A percentile compares a stretch with the other conserved stretches of the same genome.
Conservation (phyloP, 2,888 invertebrate genomes). For the Calliphora vomitoria region DNA sequence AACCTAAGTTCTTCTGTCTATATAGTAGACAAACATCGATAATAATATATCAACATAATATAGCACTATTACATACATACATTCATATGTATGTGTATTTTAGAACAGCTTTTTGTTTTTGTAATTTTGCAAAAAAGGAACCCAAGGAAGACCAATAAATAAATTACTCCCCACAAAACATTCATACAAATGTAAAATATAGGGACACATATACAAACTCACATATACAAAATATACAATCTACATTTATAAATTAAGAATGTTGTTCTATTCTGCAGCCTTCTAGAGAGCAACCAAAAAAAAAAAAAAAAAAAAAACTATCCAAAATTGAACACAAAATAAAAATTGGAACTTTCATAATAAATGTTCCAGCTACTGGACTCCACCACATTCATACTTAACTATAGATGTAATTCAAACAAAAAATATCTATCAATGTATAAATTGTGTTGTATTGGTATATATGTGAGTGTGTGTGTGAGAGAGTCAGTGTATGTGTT, state of each 20-base stretch:
- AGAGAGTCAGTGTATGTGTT: constrained; percentile 16
- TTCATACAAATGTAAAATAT: constrained; percentile 3
- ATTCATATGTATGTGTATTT: not conserved
- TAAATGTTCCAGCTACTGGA: constrained; percentile 53
- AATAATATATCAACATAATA: constrained; percentile 34
- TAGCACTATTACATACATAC: not conserved
- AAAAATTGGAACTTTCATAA: constrained; percentile 68
- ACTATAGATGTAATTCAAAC: constrained; percentile 15
- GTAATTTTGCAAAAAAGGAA: constrained; percentile 27
- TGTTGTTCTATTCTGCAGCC: constrained; percentile 42
- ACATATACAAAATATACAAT: not conserved
- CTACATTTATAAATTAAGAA: constrained; percentile 63
- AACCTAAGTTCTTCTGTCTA: not conserved
- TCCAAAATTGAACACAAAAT: constrained; percentile 27
- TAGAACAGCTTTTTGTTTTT: constrained; percentile 17
- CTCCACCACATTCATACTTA: constrained; percentile 34
- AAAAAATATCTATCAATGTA: constrained; percentile 36
- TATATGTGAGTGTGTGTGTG: not conserved
- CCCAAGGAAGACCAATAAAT: constrained; percentile 62
- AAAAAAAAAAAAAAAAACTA: not conserved
- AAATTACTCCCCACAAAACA: constrained; percentile 42
- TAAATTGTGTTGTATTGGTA: not conserved
- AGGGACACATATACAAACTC: not conserved
- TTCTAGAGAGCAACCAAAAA: constrained; percentile 3
- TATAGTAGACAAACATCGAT: constrained; percentile 10